Evolutionary conservation across 2,888 invertebrate genomes (phyloP).

Genomic region (Leucozona laternaria): DNA sequence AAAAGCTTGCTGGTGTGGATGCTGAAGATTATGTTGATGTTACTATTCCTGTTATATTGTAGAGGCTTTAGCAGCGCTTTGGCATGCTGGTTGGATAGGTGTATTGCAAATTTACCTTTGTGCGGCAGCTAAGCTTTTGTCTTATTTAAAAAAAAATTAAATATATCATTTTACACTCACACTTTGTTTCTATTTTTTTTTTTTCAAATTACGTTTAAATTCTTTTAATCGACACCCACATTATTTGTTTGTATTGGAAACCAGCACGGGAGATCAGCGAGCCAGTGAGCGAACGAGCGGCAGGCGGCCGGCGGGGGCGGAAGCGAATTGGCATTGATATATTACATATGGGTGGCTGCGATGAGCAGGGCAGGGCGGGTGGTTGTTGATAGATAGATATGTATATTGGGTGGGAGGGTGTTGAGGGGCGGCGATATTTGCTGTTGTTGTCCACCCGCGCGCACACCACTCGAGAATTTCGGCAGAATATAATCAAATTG

Average conservation of each 20-base stretch:
- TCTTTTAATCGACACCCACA: slow-evolving; percentile 41
- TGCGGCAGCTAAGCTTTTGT: slow-evolving; percentile 30
- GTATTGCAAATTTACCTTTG: slow-evolving; percentile 22
- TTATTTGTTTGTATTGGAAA: slow-evolving; percentile 7
- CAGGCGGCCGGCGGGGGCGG: slow-evolving; percentile 5
- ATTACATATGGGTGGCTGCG: slow-evolving; percentile 1
- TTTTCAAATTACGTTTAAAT: slow-evolving; percentile 24
- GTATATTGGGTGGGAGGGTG: background rate
- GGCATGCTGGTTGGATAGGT: background rate
- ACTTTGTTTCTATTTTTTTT: slow-evolving; percentile 1
- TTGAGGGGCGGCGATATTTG: background rate
- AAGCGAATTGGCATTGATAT: slow-evolving; percentile 25
- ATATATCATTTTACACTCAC: slow-evolving; percentile 36
- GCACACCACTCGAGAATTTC: slow-evolving; percentile 1
- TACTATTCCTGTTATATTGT: background rate
- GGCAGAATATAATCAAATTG: slow-evolving; percentile 28
- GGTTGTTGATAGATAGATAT: background rate
- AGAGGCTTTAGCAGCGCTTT: background rate
- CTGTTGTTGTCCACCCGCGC: slow-evolving; percentile 29
- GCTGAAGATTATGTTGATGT: background rate
- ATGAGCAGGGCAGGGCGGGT: background rate
- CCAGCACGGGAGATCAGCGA: background rate
- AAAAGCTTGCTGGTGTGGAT: background rate
- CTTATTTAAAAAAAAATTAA: slow-evolving; percentile 27
- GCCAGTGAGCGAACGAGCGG: background rate